phyloP scores from a whole-genome alignment of 2,888 invertebrate species.

The Brenthis daphne region DNA sequence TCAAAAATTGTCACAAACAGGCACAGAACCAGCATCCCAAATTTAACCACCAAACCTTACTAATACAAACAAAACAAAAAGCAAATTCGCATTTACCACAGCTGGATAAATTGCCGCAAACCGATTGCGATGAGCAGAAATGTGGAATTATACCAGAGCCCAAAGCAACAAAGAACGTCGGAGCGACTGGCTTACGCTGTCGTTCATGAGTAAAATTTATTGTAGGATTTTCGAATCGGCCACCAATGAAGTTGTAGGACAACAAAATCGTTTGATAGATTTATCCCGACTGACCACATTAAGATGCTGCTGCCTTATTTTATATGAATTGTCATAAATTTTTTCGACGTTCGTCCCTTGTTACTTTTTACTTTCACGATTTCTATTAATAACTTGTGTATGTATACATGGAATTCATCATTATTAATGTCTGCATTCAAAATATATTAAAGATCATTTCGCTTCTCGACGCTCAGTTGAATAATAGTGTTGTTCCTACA shows the following conservation, averaged over 20 bases:
- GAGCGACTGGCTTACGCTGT: constrained; percentile 80
- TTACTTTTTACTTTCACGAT: constrained; percentile 36
- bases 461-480: constrained; percentile 33
- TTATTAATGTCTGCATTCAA: constrained; percentile 34
- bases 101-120: constrained; percentile 16
- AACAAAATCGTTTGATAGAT: constrained; percentile 83
- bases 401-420: constrained; percentile 38
- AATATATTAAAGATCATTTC: constrained; percentile 34
- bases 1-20: too few species aligned
- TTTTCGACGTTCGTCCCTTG: constrained; percentile 45
- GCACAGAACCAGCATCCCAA: background rate
- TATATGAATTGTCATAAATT: constrained; percentile 76
- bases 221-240: constrained; percentile 82
- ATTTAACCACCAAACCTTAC: background rate
- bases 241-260: constrained; percentile 83
- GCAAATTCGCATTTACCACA: constrained; percentile 9
- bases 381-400: constrained; percentile 37
- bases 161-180: constrained; percentile 78
- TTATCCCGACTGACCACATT: constrained; percentile 81
- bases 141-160: constrained; percentile 61
- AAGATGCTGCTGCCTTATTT: constrained; percentile 75
- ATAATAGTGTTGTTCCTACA: constrained; percentile 25
- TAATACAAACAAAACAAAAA: constrained; percentile 71
- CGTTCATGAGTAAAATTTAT: constrained; percentile 82
- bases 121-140: constrained; percentile 13